These are phyloP conservation scores for Crenichthys baileyi DNA, from an alignment of 2,797 vertebrate species.

Conservation along the genomic window DNA sequence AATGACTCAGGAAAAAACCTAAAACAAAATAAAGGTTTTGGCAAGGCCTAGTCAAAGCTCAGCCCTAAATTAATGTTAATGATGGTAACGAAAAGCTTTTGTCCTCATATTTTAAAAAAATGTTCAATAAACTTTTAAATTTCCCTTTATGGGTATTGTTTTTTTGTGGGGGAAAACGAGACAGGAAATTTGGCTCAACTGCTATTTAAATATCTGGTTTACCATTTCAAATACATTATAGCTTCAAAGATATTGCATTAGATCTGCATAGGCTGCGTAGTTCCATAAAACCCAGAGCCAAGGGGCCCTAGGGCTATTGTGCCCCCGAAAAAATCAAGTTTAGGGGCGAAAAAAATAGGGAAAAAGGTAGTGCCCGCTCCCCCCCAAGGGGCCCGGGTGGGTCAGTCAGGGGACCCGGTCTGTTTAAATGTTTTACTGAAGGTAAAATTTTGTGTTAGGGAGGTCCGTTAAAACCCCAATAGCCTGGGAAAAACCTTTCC, in stretches of 20 bases:
- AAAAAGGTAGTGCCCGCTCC: too few relatives aligned
- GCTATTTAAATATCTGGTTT: not conserved
- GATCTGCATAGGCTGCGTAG: not conserved
- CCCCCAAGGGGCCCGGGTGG: too few relatives aligned
- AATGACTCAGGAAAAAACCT: too few relatives aligned
- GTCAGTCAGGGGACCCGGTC: too few relatives aligned
- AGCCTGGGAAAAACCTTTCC: slow-evolving; percentile 62
- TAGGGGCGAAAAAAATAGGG: too few relatives aligned
- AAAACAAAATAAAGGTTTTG: too few relatives aligned
- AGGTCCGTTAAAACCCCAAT: slow-evolving; percentile 55
- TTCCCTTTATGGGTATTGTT: not conserved
- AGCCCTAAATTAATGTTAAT: too few relatives aligned
- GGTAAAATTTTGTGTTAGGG: slow-evolving; percentile 41
- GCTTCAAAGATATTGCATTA: not conserved
- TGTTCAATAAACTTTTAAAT: not conserved
- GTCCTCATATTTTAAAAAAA: too few relatives aligned
- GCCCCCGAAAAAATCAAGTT: not conserved
- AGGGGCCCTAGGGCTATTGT: not conserved
- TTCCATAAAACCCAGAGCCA: not conserved
- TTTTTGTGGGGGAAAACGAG: not conserved
- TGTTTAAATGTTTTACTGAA: too few relatives aligned
- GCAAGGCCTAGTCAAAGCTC: too few relatives aligned
- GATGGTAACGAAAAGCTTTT: too few relatives aligned
- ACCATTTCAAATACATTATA: not conserved
- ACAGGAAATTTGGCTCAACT: not conserved